These are phyloP conservation scores for Cryptoblepharus egeriae DNA, from an alignment of 2,797 vertebrate species.

Conservation along the genomic window DNA sequence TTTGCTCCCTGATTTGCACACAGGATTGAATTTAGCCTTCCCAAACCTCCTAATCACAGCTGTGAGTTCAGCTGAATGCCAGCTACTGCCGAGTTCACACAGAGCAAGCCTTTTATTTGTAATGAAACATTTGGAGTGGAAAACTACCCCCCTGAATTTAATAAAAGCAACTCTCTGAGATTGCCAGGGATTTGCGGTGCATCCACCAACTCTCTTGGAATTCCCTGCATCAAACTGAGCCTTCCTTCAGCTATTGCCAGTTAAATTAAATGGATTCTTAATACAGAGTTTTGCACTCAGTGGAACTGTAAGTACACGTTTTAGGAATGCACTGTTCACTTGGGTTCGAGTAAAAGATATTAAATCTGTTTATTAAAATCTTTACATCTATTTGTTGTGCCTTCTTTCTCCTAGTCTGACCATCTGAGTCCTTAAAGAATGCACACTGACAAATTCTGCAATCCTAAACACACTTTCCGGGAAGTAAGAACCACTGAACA, in stretches of 20 bases:
- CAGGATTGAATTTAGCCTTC: constrained; percentile 56
- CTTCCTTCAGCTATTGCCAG: constrained; percentile 61
- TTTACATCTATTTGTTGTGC: too few relatives aligned
- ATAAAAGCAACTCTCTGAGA: constrained; percentile 65
- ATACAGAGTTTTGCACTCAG: constrained; percentile 40
- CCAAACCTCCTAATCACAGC: constrained; percentile 47
- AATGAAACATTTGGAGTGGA: constrained; percentile 68
- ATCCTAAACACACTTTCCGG: too few relatives aligned
- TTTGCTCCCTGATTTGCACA: constrained; percentile 52
- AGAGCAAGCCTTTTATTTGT: constrained; percentile 63
- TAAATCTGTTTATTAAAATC: not conserved
- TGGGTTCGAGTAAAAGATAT: too few relatives aligned
- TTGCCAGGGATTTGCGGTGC: constrained; percentile 59
- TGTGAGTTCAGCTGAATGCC: constrained; percentile 58
- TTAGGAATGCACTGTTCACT: not conserved
- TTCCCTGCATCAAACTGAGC: constrained; percentile 54
- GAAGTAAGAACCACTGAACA: too few relatives aligned
- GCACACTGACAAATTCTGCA: too few relatives aligned
- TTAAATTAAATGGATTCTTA: constrained; percentile 56
- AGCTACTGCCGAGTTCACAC: constrained; percentile 49
- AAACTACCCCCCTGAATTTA: constrained; percentile 60
- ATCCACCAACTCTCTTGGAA: constrained; percentile 58
- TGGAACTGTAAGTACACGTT: constrained; percentile 47
- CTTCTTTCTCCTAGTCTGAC: too few relatives aligned
- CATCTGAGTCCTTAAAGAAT: too few relatives aligned